phyloP scores from a whole-genome alignment of 2,888 invertebrate species.

The Ryuthela nishihirai region DNA sequence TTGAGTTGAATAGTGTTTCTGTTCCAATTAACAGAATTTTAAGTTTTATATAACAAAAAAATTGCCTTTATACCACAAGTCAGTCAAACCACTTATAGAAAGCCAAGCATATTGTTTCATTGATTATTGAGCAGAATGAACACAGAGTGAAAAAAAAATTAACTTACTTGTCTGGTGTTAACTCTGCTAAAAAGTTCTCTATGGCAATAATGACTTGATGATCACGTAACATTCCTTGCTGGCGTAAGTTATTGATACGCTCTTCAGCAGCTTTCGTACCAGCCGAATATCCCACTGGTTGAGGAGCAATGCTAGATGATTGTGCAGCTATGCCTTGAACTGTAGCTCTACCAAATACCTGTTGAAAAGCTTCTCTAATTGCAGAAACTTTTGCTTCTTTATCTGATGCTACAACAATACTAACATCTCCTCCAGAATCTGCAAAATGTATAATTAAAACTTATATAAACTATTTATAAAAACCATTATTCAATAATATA shows the following conservation, averaged over 20 bases:
- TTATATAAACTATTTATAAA: too few relatives aligned
- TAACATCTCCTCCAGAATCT: slow-evolving; percentile 76
- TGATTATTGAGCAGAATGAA: not conserved
- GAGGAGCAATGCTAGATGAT: slow-evolving; percentile 62
- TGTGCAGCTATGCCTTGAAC: slow-evolving; percentile 62
- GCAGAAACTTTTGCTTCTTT: slow-evolving; percentile 72
- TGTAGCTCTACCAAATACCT: slow-evolving; percentile 73
- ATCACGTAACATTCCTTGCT: slow-evolving; percentile 57
- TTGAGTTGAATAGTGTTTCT: too few relatives aligned
- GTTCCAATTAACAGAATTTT: too few relatives aligned
- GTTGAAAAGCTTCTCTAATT: slow-evolving; percentile 73
- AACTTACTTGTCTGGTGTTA: slow-evolving; percentile 54
- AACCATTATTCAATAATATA: too few relatives aligned
- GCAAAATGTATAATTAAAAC: slow-evolving; percentile 38
- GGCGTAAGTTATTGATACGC: slow-evolving; percentile 62
- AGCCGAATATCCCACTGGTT: slow-evolving; percentile 73
- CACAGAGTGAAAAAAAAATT: not conserved
- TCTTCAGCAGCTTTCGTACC: slow-evolving; percentile 71
- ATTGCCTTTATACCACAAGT: not conserved
- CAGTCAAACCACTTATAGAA: too few relatives aligned
- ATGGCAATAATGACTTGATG: slow-evolving; percentile 68
- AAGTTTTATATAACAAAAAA: too few relatives aligned
- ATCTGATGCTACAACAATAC: slow-evolving; percentile 69
- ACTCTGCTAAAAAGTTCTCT: slow-evolving; percentile 71
- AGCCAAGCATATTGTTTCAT: not conserved